Evolutionary conservation across 1,140 invertebrate species (phyloP).

Genomic region (Ooceraea biroi): DNA sequence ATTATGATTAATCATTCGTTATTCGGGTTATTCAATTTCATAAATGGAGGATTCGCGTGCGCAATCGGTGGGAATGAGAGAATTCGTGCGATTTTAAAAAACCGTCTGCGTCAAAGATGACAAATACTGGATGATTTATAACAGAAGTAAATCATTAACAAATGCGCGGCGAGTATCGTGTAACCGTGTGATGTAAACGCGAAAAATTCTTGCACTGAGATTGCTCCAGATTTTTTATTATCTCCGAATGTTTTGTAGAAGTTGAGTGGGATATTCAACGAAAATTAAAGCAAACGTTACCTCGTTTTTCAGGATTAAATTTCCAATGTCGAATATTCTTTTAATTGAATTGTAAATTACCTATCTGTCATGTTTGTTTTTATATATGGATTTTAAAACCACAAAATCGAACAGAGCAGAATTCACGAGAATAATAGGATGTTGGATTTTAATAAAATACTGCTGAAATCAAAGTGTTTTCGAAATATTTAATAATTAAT

Average conservation of each 20-base stretch:
- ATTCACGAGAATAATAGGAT: too few relatives aligned
- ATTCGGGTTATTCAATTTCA: constrained; percentile 44
- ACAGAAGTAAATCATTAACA: constrained; percentile 23
- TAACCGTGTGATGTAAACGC: too few relatives aligned
- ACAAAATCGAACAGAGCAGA: too few relatives aligned
- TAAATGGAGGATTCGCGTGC: constrained; percentile 9
- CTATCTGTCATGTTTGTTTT: too few relatives aligned
- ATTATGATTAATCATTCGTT: constrained; percentile 55
- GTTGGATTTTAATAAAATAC: too few relatives aligned
- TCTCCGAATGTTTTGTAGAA: not conserved
- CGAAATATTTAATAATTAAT: too few relatives aligned
- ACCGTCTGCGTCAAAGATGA: constrained; percentile 22
- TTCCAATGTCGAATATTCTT: not conserved
- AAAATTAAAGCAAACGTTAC: not conserved
- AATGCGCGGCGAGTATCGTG: not conserved
- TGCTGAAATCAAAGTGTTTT: too few relatives aligned
- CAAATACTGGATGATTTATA: constrained; percentile 36
- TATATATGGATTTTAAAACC: too few relatives aligned
- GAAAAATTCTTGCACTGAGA: not conserved
- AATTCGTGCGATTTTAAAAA: constrained; percentile 34
- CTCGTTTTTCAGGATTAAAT: not conserved
- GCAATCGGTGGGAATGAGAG: too few relatives aligned
- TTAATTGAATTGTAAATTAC: not conserved
- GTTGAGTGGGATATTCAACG: not conserved
- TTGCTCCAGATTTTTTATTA: not conserved